These are phyloP conservation scores for Columba livia DNA, from an alignment of 2,113 vertebrate genomes.

Conservation along the genomic window DNA sequence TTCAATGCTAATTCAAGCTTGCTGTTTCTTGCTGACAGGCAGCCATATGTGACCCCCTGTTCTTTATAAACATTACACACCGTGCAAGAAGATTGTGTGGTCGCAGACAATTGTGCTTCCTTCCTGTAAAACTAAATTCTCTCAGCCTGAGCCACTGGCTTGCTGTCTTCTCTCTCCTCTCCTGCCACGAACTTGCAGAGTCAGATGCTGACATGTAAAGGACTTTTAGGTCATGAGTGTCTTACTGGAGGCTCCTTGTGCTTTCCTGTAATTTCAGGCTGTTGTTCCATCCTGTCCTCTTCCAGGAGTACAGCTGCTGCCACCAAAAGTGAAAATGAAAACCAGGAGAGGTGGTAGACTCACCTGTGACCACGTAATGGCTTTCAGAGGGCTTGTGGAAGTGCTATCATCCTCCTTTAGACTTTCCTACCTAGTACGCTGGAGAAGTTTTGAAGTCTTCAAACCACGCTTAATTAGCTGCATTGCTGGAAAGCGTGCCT, in stretches of 20 bases:
- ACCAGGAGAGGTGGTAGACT: not conserved
- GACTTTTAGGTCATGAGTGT: not conserved
- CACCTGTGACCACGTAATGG: not conserved
- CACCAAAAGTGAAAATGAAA: not conserved
- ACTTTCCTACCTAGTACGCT: not conserved
- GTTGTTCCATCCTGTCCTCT: not conserved
- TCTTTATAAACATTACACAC: slow-evolving; percentile 22
- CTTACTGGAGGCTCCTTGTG: not conserved
- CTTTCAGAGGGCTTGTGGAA: not conserved
- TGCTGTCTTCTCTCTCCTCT: not conserved
- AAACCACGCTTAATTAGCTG: not conserved
- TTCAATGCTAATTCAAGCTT: slow-evolving; percentile 39
- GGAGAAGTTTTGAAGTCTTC: not conserved
- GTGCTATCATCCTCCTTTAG: not conserved
- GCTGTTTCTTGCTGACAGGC: slow-evolving; percentile 19
- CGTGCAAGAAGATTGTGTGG: not conserved
- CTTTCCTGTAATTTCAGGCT: not conserved
- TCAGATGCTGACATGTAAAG: not conserved
- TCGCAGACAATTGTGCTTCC: not conserved
- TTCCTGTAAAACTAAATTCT: slow-evolving; percentile 14
- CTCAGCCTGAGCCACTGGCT: not conserved
- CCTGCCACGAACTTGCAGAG: not conserved
- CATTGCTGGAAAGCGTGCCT: not conserved
- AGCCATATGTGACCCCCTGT: not conserved
- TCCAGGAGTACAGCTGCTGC: not conserved